phyloP scores from a whole-genome alignment of 2,797 vertebrate species.

The Trematomus bernacchii region DNA sequence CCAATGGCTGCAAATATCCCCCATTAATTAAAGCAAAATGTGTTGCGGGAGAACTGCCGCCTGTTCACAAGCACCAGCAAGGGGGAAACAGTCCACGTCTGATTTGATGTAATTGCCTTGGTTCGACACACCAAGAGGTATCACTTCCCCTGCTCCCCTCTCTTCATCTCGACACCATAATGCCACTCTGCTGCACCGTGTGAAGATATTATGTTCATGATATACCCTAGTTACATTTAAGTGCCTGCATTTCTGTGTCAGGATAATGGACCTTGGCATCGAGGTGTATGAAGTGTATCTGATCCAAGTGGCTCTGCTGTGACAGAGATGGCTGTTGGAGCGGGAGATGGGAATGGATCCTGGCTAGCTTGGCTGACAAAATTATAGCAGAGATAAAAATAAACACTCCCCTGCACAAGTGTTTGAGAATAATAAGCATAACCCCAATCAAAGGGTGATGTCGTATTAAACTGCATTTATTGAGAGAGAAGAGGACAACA shows the following conservation, averaged over 20 bases:
- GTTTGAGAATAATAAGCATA: slow-evolving; percentile 70
- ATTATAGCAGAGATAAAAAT: slow-evolving; percentile 71
- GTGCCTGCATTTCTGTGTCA: slow-evolving; percentile 64
- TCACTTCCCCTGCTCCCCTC: slow-evolving; percentile 31
- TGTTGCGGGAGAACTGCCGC: slow-evolving; percentile 40
- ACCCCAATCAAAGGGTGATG: slow-evolving; percentile 77
- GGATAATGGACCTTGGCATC: slow-evolving; percentile 71
- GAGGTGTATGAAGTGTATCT: slow-evolving; percentile 57
- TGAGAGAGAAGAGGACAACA: slow-evolving; percentile 65
- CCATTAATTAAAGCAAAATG: slow-evolving; percentile 63
- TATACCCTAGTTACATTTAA: slow-evolving; percentile 62
- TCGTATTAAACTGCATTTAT: slow-evolving; percentile 73
- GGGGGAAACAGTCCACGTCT: slow-evolving; percentile 52
- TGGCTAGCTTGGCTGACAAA: slow-evolving; percentile 47
- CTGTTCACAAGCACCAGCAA: slow-evolving; percentile 48
- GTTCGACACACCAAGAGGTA: slow-evolving; percentile 61
- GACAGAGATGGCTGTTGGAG: slow-evolving; percentile 49
- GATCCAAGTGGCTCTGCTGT: slow-evolving; percentile 56
- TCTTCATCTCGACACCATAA: slow-evolving; percentile 38
- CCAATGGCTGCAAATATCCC: slow-evolving; percentile 51
- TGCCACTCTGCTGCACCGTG: slow-evolving; percentile 53
- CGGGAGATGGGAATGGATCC: slow-evolving; percentile 37
- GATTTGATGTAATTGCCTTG: slow-evolving; percentile 69
- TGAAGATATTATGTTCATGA: slow-evolving; percentile 59
- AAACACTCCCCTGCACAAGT: slow-evolving; percentile 64